Evolutionary conservation across 2,797 vertebrate genomes (phyloP), one percentile per base, ranked within the genome.

Genomic region (Hephaestus fuliginosus): DNA sequence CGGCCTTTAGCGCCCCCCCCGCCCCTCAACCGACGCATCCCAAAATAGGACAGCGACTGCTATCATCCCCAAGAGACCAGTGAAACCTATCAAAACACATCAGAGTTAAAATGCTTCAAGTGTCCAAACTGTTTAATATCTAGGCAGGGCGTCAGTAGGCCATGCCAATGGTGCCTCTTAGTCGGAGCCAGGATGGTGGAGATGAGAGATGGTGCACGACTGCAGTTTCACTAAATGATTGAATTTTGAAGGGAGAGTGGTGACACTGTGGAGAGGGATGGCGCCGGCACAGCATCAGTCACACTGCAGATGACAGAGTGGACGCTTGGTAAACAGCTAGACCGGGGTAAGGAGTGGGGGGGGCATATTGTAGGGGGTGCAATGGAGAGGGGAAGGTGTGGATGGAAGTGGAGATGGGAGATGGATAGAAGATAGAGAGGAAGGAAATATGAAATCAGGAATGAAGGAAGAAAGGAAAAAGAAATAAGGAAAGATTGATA

Each of bases 181-280:
- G 66, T 80, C 82, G 78, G 86, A 88, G 78, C 74, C 81, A 72
- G 83, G 77, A 81, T 68, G 75, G 83, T 39, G 65, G 76, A 80
- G 83, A 87, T 86, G 86, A 90, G 85, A 84, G 85, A 92, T 82
- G 86, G 82, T 63, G 80, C 82, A 55, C 33, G 55, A 84, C 76
- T 58, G 86, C 89, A 77, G 84, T 89, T 90, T 88, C 87, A 89
- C 82, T 81, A 91, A 93, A 92, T 92, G 88, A 95, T 91, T 92
- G 89, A 91, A 94, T 93, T 93, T 91, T 92, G 90, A 92, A 90
- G 86, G 87, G 80, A 68, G 85, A 86, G 81, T 66, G 76, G 86
- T 91, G 93, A 92, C 90, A 85, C 77, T 39, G 84, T 78, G 66
- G 80, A 90, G 86, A 94, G 76, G 73, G 84, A 93, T 92, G 85